Evolutionary conservation across 1,140 invertebrate species (phyloP), one percentile per base, ranked within the genome.

Genomic region (Eulimnadia texana): DNA sequence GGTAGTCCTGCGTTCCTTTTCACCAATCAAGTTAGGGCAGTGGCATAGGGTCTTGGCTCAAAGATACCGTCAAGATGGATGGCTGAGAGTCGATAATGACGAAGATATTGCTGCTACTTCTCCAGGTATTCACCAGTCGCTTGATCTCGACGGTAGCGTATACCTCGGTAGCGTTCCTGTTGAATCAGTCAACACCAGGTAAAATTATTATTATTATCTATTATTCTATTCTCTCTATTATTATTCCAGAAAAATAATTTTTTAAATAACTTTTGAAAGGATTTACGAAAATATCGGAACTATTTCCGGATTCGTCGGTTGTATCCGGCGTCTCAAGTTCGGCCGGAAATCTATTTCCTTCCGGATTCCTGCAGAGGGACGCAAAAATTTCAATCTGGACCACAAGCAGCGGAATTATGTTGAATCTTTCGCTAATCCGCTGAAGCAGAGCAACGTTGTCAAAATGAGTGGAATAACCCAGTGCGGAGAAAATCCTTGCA

Each of bases 211-310:
- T n/a, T n/a, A n/a, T n/a, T n/a, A n/a, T n/a, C n/a, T n/a, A n/a
- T n/a, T n/a, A n/a, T n/a, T n/a, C n/a, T n/a, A n/a, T n/a, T n/a
- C n/a, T n/a, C n/a, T n/a, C n/a, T n/a, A n/a, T n/a, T n/a, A n/a
- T n/a, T n/a, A n/a, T n/a, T n/a, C n/a, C n/a, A n/a, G n/a, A n/a
- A n/a, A n/a, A n/a, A n/a, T n/a, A n/a, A n/a, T n/a, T n/a, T n/a
- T n/a, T n/a, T n/a, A n/a, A n/a, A n/a, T n/a, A n/a, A n/a, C n/a
- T n/a, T n/a, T n/a, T n/a, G n/a, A n/a, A n/a, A 91, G 88, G 69
- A 80, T 93, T 10, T 89, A 83, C 73, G 85, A 92, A 64, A 90
- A 90, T 67, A 84, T 91, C 57, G 90, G 90, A 27, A 88, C 86
- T 2, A 79, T 78, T 51, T 78, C 80, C 28, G 88, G 90, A 1